Conservation (phyloP, 2,888 invertebrate species). For the Yponomeuta plumbellus region DNA sequence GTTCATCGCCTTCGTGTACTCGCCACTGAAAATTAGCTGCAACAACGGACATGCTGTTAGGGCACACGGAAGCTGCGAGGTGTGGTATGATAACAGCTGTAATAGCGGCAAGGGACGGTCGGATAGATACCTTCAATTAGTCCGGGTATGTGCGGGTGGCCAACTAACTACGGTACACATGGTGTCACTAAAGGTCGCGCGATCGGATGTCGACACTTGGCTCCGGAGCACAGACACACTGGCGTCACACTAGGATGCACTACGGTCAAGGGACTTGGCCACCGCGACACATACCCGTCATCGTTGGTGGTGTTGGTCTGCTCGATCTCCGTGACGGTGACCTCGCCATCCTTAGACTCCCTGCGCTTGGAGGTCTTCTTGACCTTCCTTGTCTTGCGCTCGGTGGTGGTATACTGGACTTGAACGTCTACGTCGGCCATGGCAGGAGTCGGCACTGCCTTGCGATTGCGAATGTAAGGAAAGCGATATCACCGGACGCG, state of each 20-base stretch:
- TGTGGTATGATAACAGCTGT: not conserved
- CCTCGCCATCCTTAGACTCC: slow-evolving; percentile 84
- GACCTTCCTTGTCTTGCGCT: slow-evolving; percentile 95
- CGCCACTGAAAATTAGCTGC: slow-evolving; percentile 99
- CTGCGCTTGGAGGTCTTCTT: slow-evolving; percentile 88
- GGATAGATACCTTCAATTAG: slow-evolving; percentile 68
- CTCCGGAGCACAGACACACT: slow-evolving; percentile 48
- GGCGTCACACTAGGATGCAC: slow-evolving; percentile 38
- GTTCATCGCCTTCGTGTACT: slow-evolving; percentile 99
- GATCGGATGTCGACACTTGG: slow-evolving; percentile 53
- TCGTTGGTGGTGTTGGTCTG: slow-evolving; percentile 80
- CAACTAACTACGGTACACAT: slow-evolving; percentile 35
- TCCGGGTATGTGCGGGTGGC: slow-evolving; percentile 76
- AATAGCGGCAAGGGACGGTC: not conserved
- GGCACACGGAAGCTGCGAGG: not conserved
- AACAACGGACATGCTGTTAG: slow-evolving; percentile 40
- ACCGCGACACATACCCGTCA: slow-evolving; percentile 91
- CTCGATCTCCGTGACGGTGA: slow-evolving; percentile 88
- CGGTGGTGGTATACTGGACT: slow-evolving; percentile 89
- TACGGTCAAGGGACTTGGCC: slow-evolving; percentile 53
- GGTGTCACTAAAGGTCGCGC: slow-evolving; percentile 45
- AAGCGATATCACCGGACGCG: slow-evolving; percentile 69
- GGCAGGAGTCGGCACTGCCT: slow-evolving; percentile 45
- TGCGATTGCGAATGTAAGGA: slow-evolving; percentile 36
- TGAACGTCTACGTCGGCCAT: slow-evolving; percentile 96